Evolutionary conservation across 2,888 invertebrate species (phyloP).

Genomic region (Caenorhabditis auriculariae): DNA sequence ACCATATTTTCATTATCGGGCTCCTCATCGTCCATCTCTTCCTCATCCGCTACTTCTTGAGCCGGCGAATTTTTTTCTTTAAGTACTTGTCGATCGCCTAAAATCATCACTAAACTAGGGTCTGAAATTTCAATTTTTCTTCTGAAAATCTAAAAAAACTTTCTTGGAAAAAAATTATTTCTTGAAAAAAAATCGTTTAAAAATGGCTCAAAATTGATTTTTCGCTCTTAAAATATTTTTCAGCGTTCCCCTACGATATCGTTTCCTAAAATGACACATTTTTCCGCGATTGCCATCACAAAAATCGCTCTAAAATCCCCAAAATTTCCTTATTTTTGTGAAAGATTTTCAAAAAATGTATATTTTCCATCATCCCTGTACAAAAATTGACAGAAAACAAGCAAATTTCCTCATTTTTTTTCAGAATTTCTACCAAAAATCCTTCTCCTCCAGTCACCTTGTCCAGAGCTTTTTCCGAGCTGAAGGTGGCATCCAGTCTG

Average conservation of each 20-base stretch:
- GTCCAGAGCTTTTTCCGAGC: conserved; percentile 49
- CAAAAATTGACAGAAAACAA: not conserved
- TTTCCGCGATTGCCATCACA: too few species aligned
- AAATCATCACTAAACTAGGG: too few species aligned
- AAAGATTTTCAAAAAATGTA: not conserved
- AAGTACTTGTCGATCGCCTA: conserved; percentile 17
- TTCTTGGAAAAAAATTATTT: too few species aligned
- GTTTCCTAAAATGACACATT: too few species aligned
- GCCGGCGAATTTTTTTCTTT: conserved; percentile 11
- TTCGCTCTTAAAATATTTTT: too few species aligned
- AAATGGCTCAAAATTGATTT: too few species aligned
- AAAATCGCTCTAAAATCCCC: too few species aligned
- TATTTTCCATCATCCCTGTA: not conserved
- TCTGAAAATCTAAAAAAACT: too few species aligned
- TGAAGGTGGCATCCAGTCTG: conserved; percentile 41
- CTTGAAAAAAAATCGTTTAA: too few species aligned
- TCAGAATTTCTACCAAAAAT: too few species aligned
- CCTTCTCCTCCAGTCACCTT: conserved; percentile 27
- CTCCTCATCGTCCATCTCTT: conserved; percentile 11
- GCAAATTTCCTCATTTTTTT: not conserved
- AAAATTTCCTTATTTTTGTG: not conserved
- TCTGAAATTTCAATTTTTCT: too few species aligned
- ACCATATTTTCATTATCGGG: not conserved
- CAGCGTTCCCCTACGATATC: too few species aligned
- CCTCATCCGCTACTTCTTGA: conserved; percentile 9